Base-by-base conservation (phyloP, 2,888 invertebrate species). In the Melanostoma mellinum region DNA sequence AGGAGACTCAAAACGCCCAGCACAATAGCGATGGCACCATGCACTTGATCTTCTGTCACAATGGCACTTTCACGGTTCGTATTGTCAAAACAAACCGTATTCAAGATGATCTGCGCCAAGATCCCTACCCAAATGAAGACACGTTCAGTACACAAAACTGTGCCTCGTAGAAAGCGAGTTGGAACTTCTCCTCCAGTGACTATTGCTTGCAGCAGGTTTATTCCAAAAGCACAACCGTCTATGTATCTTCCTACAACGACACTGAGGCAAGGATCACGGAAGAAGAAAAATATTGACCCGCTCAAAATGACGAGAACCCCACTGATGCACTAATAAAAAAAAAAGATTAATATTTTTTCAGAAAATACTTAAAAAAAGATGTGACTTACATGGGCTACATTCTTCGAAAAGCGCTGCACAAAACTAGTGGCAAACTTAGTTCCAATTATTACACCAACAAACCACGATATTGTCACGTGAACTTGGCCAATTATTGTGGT, bases 101-200 rank as follows among this genome's bases (percentile, higher is more conserved):
- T 89, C 38, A 87, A 88, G 69, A 88, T 86, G 35, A 90, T 85
- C 69, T 90, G 91, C 4, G 89, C 56, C 6, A 87, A 87, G 3
- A 90, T 89, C 44, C 90, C 91, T 42, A 89, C 85, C 91, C 90
- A 90, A 3, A 89, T 74, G 55, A 89, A 90, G 53, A 88, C 78
- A 33, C 90, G 88, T 67, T 90, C 91, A 6, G 88, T 88, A 73
- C 89, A 87, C 38, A 90, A 85, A 40, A 90, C 78, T 72, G 89
- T 87, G 6, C 90, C 90, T 0, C 90, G 88, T 46, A 90, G 87
- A 8, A 87, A 84, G 52, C 88, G 88, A 86, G 87, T 87, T 0
- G 89, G 87, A 68, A 90, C 87, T 74, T 90, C 90, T 2, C 88
- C 88, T 2, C 89, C 90, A 0, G 89, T 88, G 40, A 88, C 86